Evolutionary conservation across 2,888 invertebrate species (phyloP), one percentile per base, ranked within the genome.

Genomic region (Hymenopus coronatus): DNA sequence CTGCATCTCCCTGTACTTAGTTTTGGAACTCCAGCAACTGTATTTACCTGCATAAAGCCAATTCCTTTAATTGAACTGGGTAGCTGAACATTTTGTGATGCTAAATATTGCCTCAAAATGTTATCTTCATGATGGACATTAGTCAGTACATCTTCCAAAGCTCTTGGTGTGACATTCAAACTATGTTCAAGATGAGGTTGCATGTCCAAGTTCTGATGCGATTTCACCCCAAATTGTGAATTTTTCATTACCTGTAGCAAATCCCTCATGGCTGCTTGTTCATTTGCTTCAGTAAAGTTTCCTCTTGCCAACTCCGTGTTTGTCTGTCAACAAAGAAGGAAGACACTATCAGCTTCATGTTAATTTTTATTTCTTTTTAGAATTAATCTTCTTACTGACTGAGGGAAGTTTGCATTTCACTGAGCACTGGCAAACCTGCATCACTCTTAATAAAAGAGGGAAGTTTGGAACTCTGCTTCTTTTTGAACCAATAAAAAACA

Each of bases 311-410:
- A 94, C 93, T 94, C 93, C 93, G 92, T 91, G 93, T 92, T 93
- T 92, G 93, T 95, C 96, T 95, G 95, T 94, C 95, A 95, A 96
- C 95, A 95, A 94, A 95, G 94, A 95, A 95, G 95, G 95, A 95
- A 95, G 95, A 95, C 93, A 91, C 92, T 89, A 89, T 90, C 88
- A 90, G 92, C 92, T 92, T 92, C 54, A 70, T 70, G 54, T 83
- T 33, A 33, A 33, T 30, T 54, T 28, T 28, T 46, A 83, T 54
- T 54, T 85, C 70, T 85, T 46, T 84, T 88, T 30, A 33, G 28
- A 83, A 83, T 88, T 88, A 84, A 84, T 30, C 88, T 33, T 28
- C 85, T 27, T 46, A 33, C 20, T 28, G 85, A 54, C 28, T 28
- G 25, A 46, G 46, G 46, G 85, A 46, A 25, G 20, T 70, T 70